Conservation (phyloP, 2,888 invertebrate species). For the Hydriomena furcata region DNA sequence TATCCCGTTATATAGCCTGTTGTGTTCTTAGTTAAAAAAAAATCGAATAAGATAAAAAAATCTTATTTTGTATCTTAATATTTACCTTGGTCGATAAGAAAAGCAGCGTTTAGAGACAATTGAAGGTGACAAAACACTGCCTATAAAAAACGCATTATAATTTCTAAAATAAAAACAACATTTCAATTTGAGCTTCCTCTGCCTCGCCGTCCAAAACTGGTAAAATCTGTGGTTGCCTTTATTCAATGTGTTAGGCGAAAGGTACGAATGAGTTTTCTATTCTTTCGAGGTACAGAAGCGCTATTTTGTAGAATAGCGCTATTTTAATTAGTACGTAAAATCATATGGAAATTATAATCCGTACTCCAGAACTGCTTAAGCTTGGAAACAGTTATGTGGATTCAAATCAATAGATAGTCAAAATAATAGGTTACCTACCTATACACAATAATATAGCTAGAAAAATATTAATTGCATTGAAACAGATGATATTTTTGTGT, state of each 20-base stretch:
- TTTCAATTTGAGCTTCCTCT: constrained; percentile 37
- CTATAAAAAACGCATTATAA: constrained; percentile 27
- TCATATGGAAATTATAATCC: too few species aligned
- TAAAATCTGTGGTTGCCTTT: background rate
- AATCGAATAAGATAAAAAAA: too few species aligned
- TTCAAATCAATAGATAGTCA: background rate
- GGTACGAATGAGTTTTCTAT: background rate
- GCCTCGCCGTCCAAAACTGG: constrained; percentile 55
- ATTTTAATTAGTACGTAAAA: too few species aligned
- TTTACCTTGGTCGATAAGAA: constrained; percentile 9
- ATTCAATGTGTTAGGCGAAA: constrained; percentile 6
- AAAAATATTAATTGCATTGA: constrained; percentile 1
- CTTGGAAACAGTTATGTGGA: background rate
- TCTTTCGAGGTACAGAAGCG: background rate
- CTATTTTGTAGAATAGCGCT: background rate
- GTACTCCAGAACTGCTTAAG: too few species aligned
- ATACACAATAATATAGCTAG: constrained; percentile 4
- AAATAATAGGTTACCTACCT: constrained; percentile 1
- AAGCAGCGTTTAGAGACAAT: background rate
- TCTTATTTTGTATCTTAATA: background rate
- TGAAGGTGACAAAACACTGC: constrained; percentile 31
- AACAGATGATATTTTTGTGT: constrained; percentile 11
- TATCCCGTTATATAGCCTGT: too few species aligned
- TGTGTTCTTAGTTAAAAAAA: too few species aligned
- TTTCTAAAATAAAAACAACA: constrained; percentile 13